Base-by-base conservation (phyloP, 1,140 invertebrate species). In the Polypedilum vanderplanki region DNA sequence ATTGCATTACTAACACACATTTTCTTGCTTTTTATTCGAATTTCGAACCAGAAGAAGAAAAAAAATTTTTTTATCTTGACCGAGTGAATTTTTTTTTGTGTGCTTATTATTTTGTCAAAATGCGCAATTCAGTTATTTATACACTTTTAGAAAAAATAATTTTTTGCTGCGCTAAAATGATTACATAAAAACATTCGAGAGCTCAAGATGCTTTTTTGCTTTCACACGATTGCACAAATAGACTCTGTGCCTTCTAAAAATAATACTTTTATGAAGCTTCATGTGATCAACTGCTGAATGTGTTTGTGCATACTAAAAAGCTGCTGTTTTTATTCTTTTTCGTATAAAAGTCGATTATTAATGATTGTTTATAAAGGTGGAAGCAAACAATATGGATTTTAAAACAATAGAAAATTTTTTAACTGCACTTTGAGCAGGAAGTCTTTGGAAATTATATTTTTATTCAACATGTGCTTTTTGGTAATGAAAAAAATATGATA, bases 1-100 rank as follows among this genome's bases (percentile, higher is more conserved):
- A 70, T 70, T 70, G 65, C 65, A 70, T 70, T 70, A 70, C 65
- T 70, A 70, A 70, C 65, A 70, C 65, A 70, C 65, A 70, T 70
- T 70, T 70, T 70, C 10, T 12, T 67, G 65, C 17, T 17, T 22
- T 8, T 33, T 33, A 33, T 33, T 33, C 24, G 24, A 22, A 9
- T 2, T 18, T 18, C 20, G 3, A 17, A 18, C 15, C 18, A 18
- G 65, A 18, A n/a, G 18, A 70, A 70, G n/a, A 57, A 57, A 57
- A 57, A 57, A n/a, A n/a, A n/a, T n/a, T n/a, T 18, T 70, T 18
- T 70, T 57, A 57, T 57, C 46, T 57, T 57, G 46, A 57, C 46
- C n/a, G 41, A 46, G 8, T 12, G 15, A 12, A 15, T 46, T 46
- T 15, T 20, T 20, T 70, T 70, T 20, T 70, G 17, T 10, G 17